Percentiles rank a stretch among this genome's conserved stretches.
phyloP scores from a whole-genome alignment of 92 coral and sea anemone genomes.

The Phenganax stokvisi region DNA sequence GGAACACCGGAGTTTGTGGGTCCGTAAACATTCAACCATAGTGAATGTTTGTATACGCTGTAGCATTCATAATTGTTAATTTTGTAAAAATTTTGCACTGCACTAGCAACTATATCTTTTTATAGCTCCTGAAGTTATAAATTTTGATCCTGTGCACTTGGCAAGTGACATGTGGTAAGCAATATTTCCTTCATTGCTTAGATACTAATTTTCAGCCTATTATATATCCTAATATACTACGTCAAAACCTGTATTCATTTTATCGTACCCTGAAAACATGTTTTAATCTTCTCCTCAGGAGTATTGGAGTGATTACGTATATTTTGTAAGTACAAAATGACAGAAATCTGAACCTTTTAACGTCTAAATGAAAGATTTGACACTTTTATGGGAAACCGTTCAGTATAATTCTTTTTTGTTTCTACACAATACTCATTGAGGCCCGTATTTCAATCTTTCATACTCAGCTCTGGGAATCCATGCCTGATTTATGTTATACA shows the following conservation, averaged over 20 bases:
- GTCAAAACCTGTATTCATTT: too few species aligned
- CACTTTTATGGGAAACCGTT: too few species aligned
- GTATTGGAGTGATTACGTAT: conserved; percentile 94
- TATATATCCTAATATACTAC: too few species aligned
- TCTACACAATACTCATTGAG: neutral
- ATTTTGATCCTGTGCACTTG: conserved; percentile 68
- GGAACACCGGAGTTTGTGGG: conserved; percentile 99
- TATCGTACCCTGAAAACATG: too few species aligned
- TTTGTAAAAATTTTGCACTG: too few species aligned
- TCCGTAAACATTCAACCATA: conserved; percentile 31
- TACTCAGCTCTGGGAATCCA: too few species aligned
- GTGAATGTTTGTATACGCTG: neutral
- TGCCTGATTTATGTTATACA: neutral
- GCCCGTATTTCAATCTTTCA: too few species aligned
- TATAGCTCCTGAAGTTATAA: conserved; percentile 89
- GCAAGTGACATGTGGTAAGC: conserved; percentile 96
- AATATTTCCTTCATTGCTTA: neutral
- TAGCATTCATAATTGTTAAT: too few species aligned
- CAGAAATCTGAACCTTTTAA: neutral
- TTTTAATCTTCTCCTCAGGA: conserved; percentile 47
- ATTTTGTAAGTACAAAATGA: conserved; percentile 69
- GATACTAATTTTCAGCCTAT: too few species aligned
- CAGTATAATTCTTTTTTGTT: neutral
- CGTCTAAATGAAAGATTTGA: too few species aligned
- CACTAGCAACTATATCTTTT: conserved; percentile 2